These are phyloP conservation scores for Pygocentrus nattereri DNA, from an alignment of 2,797 vertebrate species.

Conservation along the genomic window DNA sequence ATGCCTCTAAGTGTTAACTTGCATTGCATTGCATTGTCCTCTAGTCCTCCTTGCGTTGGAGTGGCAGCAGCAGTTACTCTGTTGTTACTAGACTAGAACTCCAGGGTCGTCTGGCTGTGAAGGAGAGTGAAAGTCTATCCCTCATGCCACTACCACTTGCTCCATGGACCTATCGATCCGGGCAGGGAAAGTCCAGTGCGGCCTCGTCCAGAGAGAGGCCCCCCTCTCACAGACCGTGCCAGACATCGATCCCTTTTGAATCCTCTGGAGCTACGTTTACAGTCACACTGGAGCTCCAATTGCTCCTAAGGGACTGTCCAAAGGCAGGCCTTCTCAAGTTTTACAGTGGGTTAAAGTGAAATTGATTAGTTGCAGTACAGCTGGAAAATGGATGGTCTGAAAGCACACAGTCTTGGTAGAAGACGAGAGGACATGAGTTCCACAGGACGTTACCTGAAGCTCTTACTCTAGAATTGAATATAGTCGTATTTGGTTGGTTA, in stretches of 20 bases:
- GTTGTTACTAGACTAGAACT: not conserved
- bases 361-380: not conserved
- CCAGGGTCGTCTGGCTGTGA: slow-evolving; percentile 7
- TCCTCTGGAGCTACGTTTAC: slow-evolving; percentile 32
- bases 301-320: not conserved
- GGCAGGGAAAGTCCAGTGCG: slow-evolving; percentile 49
- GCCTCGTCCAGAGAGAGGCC: slow-evolving; percentile 29
- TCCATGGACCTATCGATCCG: slow-evolving; percentile 43
- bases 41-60: not conserved
- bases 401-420: too few species aligned
- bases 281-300: slow-evolving; percentile 20
- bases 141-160: slow-evolving; percentile 7
- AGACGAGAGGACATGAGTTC: too few species aligned
- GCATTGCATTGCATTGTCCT: not conserved
- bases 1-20: too few species aligned
- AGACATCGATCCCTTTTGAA: slow-evolving; percentile 33
- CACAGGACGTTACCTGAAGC: too few species aligned
- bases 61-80: not conserved
- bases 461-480: too few species aligned
- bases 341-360: not conserved
- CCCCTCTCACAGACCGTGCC: slow-evolving; percentile 12
- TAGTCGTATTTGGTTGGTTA: too few species aligned
- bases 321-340: not conserved
- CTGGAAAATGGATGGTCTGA: too few species aligned
- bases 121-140: slow-evolving; percentile 41